phyloP scores from a whole-genome alignment of 2,113 vertebrate species.

The Himantopus leucocephalus region DNA sequence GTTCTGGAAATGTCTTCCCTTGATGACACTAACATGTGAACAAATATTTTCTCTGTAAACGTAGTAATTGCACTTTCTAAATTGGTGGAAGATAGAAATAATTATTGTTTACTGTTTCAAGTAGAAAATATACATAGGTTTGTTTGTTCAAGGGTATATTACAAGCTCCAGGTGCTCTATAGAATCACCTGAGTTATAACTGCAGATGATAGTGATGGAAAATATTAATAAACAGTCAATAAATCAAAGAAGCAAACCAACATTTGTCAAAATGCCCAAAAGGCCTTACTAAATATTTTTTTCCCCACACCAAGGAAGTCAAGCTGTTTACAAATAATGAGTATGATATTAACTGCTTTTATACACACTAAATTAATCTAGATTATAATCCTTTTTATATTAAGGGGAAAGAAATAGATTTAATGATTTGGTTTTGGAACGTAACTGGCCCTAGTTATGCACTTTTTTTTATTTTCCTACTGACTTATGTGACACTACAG shows the following conservation, averaged over 20 bases:
- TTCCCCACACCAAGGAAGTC: not conserved
- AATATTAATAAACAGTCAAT: not conserved
- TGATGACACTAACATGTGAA: not conserved
- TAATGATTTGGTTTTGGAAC: not conserved
- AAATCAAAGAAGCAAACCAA: not conserved
- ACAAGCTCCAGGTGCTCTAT: not conserved
- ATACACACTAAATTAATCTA: not conserved
- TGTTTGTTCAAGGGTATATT: not conserved
- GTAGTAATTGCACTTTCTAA: not conserved
- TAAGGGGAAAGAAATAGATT: not conserved
- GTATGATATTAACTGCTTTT: not conserved
- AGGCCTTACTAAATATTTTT: not conserved
- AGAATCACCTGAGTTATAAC: not conserved
- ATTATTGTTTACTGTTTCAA: not conserved
- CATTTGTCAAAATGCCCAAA: not conserved
- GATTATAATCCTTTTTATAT: not conserved
- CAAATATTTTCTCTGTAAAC: not conserved
- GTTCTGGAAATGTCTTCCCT: not conserved
- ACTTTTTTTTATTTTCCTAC: not conserved
- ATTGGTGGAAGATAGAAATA: not conserved
- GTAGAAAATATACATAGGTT: not conserved
- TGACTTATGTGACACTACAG: not conserved
- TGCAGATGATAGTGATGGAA: not conserved
- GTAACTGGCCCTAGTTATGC: not conserved
- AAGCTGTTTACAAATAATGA: not conserved